A percentile compares a stretch with the other conserved stretches of the same genome.
Conservation (phyloP, 2,888 invertebrate species). For the Autographa pulchrina region DNA sequence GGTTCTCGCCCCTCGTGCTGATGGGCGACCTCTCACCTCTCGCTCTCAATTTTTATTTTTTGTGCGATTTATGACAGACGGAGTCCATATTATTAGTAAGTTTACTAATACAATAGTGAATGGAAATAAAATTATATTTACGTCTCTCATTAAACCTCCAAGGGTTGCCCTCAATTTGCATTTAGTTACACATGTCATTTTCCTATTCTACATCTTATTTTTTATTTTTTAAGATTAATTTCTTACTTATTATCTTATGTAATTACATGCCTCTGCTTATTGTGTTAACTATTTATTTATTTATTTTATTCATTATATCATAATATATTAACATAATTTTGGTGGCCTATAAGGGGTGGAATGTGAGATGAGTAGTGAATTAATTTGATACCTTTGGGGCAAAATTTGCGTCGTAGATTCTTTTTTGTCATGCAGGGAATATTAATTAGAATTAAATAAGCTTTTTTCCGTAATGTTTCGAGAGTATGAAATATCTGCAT, state of each 20-base stretch:
- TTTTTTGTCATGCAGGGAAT: slow-evolving; percentile 36
- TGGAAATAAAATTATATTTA: slow-evolving; percentile 60
- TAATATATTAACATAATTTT: slow-evolving; percentile 36
- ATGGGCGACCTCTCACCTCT: slow-evolving; percentile 72
- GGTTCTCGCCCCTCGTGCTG: slow-evolving; percentile 72
- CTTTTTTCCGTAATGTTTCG: slow-evolving; percentile 41
- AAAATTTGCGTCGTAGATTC: slow-evolving; percentile 33
- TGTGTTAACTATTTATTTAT: slow-evolving; percentile 29
- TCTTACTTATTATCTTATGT: slow-evolving; percentile 23
- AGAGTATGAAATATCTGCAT: slow-evolving; percentile 36
- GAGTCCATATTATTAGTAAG: slow-evolving; percentile 79
- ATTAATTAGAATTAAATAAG: slow-evolving; percentile 31
- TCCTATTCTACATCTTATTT: slow-evolving; percentile 29
- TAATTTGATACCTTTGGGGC: slow-evolving; percentile 25
- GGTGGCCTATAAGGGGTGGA: slow-evolving; percentile 59
- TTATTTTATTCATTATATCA: slow-evolving; percentile 34
- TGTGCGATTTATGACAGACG: slow-evolving; percentile 71
- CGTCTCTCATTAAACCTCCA: slow-evolving; percentile 61
- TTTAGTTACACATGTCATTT: slow-evolving; percentile 36
- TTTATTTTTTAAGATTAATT: slow-evolving; percentile 21
- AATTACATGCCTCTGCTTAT: slow-evolving; percentile 34
- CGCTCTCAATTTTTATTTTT: slow-evolving; percentile 76
- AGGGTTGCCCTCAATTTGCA: slow-evolving; percentile 52
- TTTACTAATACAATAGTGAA: slow-evolving; percentile 73
- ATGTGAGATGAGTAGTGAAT: slow-evolving; percentile 56